Conservation (phyloP, 1,140 invertebrate species). For the Pseudomyrmex dendroicus region DNA sequence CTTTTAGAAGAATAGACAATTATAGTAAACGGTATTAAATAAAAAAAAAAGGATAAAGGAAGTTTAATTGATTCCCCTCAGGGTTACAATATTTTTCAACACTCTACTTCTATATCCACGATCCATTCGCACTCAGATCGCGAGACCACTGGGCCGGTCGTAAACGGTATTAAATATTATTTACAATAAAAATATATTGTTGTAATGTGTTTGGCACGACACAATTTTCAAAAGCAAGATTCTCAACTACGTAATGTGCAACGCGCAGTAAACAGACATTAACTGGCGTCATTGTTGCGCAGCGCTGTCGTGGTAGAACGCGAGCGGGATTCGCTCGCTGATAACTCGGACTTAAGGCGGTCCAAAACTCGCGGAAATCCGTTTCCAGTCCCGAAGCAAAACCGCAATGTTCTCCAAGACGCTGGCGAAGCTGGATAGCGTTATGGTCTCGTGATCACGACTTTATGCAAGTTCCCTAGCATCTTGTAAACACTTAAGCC, state of each 20-base stretch:
- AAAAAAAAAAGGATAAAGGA: too few relatives aligned
- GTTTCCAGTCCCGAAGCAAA: constrained; percentile 64
- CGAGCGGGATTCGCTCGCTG: constrained; percentile 22
- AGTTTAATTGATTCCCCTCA: too few relatives aligned
- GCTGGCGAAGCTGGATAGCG: constrained; percentile 62
- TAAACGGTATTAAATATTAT: too few relatives aligned
- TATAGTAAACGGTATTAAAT: too few relatives aligned
- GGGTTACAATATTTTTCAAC: too few relatives aligned
- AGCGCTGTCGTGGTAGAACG: constrained; percentile 53
- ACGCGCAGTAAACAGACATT: constrained; percentile 45
- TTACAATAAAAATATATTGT: too few relatives aligned
- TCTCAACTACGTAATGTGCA: not conserved
- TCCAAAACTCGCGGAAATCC: constrained; percentile 70
- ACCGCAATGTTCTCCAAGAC: constrained; percentile 65
- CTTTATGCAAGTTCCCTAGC: constrained; percentile 60
- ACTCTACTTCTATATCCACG: too few relatives aligned
- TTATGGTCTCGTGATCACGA: constrained; percentile 70
- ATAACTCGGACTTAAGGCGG: constrained; percentile 60
- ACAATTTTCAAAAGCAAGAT: not conserved
- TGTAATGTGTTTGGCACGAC: too few relatives aligned
- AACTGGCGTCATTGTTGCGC: constrained; percentile 62
- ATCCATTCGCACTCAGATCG: too few relatives aligned
- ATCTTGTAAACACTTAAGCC: constrained; percentile 65
- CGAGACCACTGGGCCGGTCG: too few relatives aligned
- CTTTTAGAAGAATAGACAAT: too few relatives aligned